These are phyloP conservation scores for Netelia inedita DNA, from an alignment of 2,888 invertebrate genomes.

Conservation along the genomic window DNA sequence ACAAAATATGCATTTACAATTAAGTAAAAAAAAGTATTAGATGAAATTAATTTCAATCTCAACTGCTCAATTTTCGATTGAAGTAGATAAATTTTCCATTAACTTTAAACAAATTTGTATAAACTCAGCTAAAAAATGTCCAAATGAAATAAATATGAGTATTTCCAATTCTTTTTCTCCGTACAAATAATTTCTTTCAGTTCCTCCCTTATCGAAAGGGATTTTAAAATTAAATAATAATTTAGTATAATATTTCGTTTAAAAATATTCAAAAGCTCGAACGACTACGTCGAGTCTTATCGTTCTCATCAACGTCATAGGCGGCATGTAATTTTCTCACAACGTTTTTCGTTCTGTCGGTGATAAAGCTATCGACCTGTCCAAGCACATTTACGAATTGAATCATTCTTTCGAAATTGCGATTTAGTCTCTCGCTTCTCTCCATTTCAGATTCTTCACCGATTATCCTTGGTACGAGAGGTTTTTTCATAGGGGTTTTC, in stretches of 20 bases:
- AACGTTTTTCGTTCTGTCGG: slow-evolving; percentile 84
- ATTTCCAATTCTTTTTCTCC: too few species aligned
- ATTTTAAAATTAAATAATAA: not conserved
- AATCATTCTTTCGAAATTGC: slow-evolving; percentile 85
- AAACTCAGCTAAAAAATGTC: too few species aligned
- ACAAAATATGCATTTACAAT: too few species aligned
- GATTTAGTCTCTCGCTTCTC: slow-evolving; percentile 83
- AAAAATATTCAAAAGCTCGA: slow-evolving; percentile 47
- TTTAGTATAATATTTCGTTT: not conserved
- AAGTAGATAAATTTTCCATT: too few species aligned
- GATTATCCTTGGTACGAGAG: not conserved
- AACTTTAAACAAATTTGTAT: too few species aligned
- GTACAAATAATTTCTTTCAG: too few species aligned
- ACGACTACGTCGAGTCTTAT: slow-evolving; percentile 63
- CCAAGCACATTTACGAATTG: slow-evolving; percentile 86
- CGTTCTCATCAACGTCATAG: slow-evolving; percentile 83
- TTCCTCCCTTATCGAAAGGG: not conserved
- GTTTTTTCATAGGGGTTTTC: slow-evolving; percentile 7
- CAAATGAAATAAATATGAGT: too few species aligned
- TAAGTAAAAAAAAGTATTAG: too few species aligned
- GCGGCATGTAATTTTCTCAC: slow-evolving; percentile 85
- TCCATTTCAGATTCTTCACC: slow-evolving; percentile 81
- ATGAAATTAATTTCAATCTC: too few species aligned
- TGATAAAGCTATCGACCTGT: slow-evolving; percentile 86
- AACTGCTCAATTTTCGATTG: too few species aligned